Evolutionary conservation across 2,113 vertebrate genomes (phyloP), one percentile per base, ranked within the genome.

Genomic region (Peromyscus polionotus): DNA sequence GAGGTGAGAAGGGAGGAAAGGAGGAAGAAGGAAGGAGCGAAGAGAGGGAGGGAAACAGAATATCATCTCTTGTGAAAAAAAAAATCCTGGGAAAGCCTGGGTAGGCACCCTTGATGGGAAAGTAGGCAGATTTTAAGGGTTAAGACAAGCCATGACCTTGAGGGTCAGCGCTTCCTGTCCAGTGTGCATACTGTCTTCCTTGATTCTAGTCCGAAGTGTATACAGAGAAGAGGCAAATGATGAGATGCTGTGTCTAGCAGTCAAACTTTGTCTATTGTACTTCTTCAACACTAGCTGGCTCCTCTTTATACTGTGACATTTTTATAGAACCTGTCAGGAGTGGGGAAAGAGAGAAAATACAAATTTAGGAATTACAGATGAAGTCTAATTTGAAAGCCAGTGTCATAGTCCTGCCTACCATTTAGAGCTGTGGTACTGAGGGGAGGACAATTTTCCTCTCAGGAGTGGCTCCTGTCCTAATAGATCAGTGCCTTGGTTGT

Each of bases 31-130:
- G 42, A 48, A 36, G 1, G 8, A 17, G 39, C 3, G 68, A 36
- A 59, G n/a, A 26, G 1, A 61, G 26, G 39, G 16, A 77, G 31
- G 31, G 19, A 57, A 95, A 59, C 57, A 73, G 88, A 95, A 91
- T 79, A 51, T 14, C 19, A 54, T 3, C 16, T 12, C 0, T 0
- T 54, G 54, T 54, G 33, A 9, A 2, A 45, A 61, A 54, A 72
- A n/a, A 7, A 31, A 36, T 93, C 65, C 76, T 13, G 20, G 17
- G 11, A 65, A 36, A 77, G 76, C 4, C 79, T 26, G 3, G 2
- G 33, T 31, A 48, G 20, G 24, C 31, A 8, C 16, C 16, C 0
- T 77, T 96, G 94, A 88, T 94, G 96, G 77, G 87, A 96, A 94
- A 65, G 48, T 72, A 39, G 36, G 48, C 3, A 13, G 54, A 95